Percentiles rank a stretch among this genome's conserved stretches.
Evolutionary conservation across 2,888 invertebrate species (phyloP).

Genomic region (Drosophila paranaensis): DNA sequence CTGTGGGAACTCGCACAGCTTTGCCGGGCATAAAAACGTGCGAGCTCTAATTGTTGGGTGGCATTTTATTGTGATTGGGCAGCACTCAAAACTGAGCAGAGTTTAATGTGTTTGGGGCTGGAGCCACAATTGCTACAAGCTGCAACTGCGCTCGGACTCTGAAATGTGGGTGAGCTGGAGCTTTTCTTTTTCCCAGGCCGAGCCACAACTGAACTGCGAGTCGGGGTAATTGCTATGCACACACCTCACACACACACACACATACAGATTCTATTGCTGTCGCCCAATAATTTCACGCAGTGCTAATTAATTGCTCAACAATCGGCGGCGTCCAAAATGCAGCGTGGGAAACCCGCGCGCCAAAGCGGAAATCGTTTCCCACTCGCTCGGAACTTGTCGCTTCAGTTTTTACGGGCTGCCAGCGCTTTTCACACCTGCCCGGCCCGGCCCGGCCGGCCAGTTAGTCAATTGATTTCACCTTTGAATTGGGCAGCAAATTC

Average conservation of each 20-base stretch:
- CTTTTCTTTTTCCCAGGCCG: slow-evolving; percentile 66
- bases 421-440: slow-evolving; percentile 71
- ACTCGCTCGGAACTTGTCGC: slow-evolving; percentile 49
- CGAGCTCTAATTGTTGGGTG: slow-evolving; percentile 65
- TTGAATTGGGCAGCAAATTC: slow-evolving; percentile 61
- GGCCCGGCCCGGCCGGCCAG: slow-evolving; percentile 17
- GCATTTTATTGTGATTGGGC: slow-evolving; percentile 77
- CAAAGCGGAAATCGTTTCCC: slow-evolving; percentile 35
- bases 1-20: slow-evolving; percentile 74
- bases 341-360: slow-evolving; percentile 62
- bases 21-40: slow-evolving; percentile 70
- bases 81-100: slow-evolving; percentile 42
- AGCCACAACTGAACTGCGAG: slow-evolving; percentile 1
- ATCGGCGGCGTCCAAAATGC: slow-evolving; percentile 56
- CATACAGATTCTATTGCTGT: slow-evolving; percentile 34
- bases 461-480: slow-evolving; percentile 61
- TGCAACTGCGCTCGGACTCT: slow-evolving; percentile 7
- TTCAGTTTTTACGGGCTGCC: slow-evolving; percentile 35
- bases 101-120: slow-evolving; percentile 40
- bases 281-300: slow-evolving; percentile 73
- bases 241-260: slow-evolving; percentile 39
- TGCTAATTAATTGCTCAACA: slow-evolving; percentile 78
- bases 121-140: slow-evolving; percentile 9
- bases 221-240: slow-evolving; percentile 64
- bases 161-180: slow-evolving; percentile 22